Percentiles rank a stretch among this genome's conserved stretches.
phyloP scores from a whole-genome alignment of 1,140 invertebrate species.

The Euschistus heros region DNA sequence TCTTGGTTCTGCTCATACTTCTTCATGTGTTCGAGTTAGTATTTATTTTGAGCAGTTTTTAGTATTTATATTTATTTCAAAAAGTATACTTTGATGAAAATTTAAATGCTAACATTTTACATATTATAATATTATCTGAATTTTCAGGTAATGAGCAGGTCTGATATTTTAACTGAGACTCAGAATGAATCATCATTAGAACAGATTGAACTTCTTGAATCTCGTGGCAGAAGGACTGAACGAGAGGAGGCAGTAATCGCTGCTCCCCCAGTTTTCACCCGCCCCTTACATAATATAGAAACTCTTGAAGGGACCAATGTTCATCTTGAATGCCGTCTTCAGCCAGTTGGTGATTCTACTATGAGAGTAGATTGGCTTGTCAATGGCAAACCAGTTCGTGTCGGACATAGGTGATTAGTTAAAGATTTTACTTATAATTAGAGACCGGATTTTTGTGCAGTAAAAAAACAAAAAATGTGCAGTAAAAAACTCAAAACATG shows the following conservation, averaged over 20 bases:
- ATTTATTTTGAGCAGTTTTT: not conserved
- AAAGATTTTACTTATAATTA: slow-evolving; percentile 21
- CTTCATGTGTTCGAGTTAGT: slow-evolving; percentile 67
- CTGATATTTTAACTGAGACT: slow-evolving; percentile 83
- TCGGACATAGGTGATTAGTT: slow-evolving; percentile 32
- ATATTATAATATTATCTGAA: not conserved
- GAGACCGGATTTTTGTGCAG: too few species aligned
- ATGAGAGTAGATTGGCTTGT: slow-evolving; percentile 97
- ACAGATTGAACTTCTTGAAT: slow-evolving; percentile 88
- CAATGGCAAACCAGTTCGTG: slow-evolving; percentile 78
- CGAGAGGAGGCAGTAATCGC: slow-evolving; percentile 67
- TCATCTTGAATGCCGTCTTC: slow-evolving; percentile 82
- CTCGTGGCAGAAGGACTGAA: slow-evolving; percentile 54
- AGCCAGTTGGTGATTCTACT: slow-evolving; percentile 86
- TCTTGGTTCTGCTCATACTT: slow-evolving; percentile 83
- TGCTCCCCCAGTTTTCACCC: slow-evolving; percentile 74
- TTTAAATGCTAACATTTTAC: not conserved
- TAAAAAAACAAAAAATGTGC: too few species aligned
- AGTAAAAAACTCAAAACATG: too few species aligned
- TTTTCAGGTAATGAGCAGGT: slow-evolving; percentile 52
- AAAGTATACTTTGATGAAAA: not conserved
- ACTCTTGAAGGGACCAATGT: slow-evolving; percentile 86
- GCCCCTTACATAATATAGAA: slow-evolving; percentile 80
- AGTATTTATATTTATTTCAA: too few species aligned
- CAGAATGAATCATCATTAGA: slow-evolving; percentile 91